phyloP scores from a whole-genome alignment of 2,113 vertebrate genomes.

The Pavo muticus region DNA sequence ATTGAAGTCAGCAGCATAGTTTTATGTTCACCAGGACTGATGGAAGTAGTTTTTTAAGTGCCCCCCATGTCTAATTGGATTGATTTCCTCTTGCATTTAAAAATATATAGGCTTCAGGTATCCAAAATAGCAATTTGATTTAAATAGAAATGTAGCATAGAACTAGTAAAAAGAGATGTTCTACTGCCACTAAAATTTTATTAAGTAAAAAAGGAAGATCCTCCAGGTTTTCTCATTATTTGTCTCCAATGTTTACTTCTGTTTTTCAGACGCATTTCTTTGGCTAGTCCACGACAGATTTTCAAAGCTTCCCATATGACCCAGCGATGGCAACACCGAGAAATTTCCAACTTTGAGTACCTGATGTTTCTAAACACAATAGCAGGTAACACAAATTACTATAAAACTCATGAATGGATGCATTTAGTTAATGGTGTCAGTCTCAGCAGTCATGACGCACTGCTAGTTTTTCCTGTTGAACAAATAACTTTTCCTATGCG shows the following conservation, averaged over 20 bases:
- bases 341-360: constrained; percentile 98
- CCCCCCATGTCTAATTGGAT: neutral
- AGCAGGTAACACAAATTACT: constrained; percentile 82
- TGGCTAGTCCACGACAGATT: constrained; percentile 94
- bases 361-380: constrained; percentile 97
- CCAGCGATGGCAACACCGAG: constrained; percentile 95
- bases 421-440: neutral
- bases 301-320: constrained; percentile 98
- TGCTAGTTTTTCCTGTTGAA: neutral
- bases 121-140: neutral
- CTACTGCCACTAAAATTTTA: neutral
- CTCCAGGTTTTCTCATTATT: neutral
- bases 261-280: constrained; percentile 88
- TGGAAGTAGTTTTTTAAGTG: neutral
- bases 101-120: neutral
- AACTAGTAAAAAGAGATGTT: neutral
- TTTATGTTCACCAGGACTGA: neutral
- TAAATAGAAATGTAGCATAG: neutral
- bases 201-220: neutral
- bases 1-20: neutral
- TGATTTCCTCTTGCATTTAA: neutral
- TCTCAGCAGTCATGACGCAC: neutral
- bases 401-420: neutral
- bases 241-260: neutral
- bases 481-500: neutral